Base-by-base conservation (phyloP, 2,888 invertebrate species). In the Dasypogon diadema region DNA sequence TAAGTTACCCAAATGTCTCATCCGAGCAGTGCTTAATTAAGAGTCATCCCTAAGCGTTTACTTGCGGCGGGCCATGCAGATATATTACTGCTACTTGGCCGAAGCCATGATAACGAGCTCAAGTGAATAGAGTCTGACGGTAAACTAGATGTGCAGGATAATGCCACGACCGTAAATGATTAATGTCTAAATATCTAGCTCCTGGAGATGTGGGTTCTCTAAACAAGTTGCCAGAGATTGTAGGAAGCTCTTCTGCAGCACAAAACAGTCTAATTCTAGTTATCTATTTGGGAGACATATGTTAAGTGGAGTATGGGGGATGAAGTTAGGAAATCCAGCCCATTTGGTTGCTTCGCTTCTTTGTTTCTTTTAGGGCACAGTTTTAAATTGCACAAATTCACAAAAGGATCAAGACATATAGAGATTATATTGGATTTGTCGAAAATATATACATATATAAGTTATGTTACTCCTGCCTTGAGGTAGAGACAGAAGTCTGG, bases 11-110 rank as follows among this genome's bases (percentile, higher is more conserved):
- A 2, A 42, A 1, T 42, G 42, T 42, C 42, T 42, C 42, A 42
- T 42, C 42, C n/a, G 42, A 42, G 42, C n/a, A 42, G n/a, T n/a
- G 42, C 42, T 42, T 42, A 42, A 42, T 42, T 42, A 42, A 42
- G 42, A 42, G 10, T 12, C n/a, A 42, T 1, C 42, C 42, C 42
- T 12, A 12, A 42, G 12, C 42, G 42, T 42, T 42, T 42, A 42
- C 42, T 42, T 42, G 42, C 12, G 42, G 42, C n/a, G n/a, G 42
- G n/a, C 12, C 42, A 42, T 42, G 12, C 42, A 12, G 42, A 42
- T 42, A 42, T 42, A 42, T 42, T 12, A 42, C 1, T 42, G 42
- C 8, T 42, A 12, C 42, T 42, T 42, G 42, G 42, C 42, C n/a
- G n/a, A 42, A 42, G n/a, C 42, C 42, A 42, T 42, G 42, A 42